These are phyloP conservation scores for Chrysolina oricalcia DNA, from an alignment of 2,888 invertebrate genomes.

Conservation along the genomic window DNA sequence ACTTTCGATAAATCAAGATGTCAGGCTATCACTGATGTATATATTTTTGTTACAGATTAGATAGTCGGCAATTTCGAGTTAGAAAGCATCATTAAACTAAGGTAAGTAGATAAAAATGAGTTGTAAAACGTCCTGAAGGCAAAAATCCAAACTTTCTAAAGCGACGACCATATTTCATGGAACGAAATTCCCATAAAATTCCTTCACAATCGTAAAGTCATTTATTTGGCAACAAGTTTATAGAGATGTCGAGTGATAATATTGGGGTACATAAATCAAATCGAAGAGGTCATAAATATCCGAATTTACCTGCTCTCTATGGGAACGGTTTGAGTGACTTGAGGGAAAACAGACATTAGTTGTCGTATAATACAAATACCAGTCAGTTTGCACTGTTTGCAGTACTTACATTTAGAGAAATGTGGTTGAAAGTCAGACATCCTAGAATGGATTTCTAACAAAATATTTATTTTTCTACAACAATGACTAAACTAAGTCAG, in stretches of 20 bases:
- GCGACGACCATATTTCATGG: background rate
- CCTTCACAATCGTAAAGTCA: constrained; percentile 39
- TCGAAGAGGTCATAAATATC: constrained; percentile 38
- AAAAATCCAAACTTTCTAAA: constrained; percentile 25
- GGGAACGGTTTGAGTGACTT: background rate
- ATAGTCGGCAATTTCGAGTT: background rate
- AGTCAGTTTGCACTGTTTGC: background rate
- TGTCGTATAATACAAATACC: background rate
- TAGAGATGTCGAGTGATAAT: constrained; percentile 50
- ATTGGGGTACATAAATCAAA: constrained; percentile 41
- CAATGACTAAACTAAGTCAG: too few relatives aligned
- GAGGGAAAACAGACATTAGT: background rate
- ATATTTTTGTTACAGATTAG: background rate
- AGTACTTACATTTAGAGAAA: background rate
- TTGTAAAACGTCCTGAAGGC: constrained; percentile 17
- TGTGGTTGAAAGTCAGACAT: background rate
- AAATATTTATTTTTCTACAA: too few relatives aligned
- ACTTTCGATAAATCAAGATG: too few relatives aligned
- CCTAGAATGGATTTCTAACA: background rate
- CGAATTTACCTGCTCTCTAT: constrained; percentile 35
- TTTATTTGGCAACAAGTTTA: constrained; percentile 46
- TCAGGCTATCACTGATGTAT: background rate
- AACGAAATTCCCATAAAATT: constrained; percentile 30
- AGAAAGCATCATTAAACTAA: background rate
- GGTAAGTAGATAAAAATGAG: constrained; percentile 23